phyloP scores from a whole-genome alignment of 2,888 invertebrate species.

The Acronicta alni region DNA sequence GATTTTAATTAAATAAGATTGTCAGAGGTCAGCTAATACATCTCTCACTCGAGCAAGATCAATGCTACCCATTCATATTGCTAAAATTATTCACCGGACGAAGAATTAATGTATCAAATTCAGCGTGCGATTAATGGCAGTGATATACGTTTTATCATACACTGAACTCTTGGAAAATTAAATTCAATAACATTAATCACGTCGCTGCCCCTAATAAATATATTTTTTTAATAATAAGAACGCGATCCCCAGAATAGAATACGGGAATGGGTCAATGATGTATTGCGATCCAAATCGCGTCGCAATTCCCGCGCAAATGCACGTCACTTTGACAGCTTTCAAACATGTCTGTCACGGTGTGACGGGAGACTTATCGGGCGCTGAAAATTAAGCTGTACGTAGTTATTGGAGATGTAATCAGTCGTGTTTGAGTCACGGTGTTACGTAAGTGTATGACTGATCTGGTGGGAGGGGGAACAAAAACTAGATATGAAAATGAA shows the following conservation, averaged over 20 bases:
- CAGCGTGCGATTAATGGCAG: conserved; percentile 34
- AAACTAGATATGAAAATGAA: conserved; percentile 37
- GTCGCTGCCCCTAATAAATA: conserved; percentile 37
- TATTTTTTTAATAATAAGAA: conserved; percentile 44
- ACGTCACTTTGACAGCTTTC: conserved; percentile 56
- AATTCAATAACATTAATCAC: conserved; percentile 35
- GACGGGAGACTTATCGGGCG: conserved; percentile 42
- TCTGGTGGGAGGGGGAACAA: conserved; percentile 38
- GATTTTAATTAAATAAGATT: conserved; percentile 3
- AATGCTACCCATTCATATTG: conserved; percentile 33
- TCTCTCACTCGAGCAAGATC: conserved; percentile 29
- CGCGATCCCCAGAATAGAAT: conserved; percentile 48
- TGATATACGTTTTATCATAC: conserved; percentile 42
- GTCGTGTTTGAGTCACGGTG: conserved; percentile 44
- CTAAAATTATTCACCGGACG: conserved; percentile 22
- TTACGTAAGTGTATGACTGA: conserved; percentile 50
- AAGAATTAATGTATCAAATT: conserved; percentile 31
- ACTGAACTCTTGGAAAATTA: conserved; percentile 42
- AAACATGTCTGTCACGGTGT: conserved; percentile 51
- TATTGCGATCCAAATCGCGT: conserved; percentile 32
- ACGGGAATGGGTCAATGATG: conserved; percentile 54
- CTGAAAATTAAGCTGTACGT: conserved; percentile 47
- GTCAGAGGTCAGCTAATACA: conserved; percentile 28
- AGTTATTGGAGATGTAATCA: conserved; percentile 49
- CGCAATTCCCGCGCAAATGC: conserved; percentile 49